Conservation (phyloP, 2,113 vertebrate genomes). For the Paracanthobrama guichenoti region DNA sequence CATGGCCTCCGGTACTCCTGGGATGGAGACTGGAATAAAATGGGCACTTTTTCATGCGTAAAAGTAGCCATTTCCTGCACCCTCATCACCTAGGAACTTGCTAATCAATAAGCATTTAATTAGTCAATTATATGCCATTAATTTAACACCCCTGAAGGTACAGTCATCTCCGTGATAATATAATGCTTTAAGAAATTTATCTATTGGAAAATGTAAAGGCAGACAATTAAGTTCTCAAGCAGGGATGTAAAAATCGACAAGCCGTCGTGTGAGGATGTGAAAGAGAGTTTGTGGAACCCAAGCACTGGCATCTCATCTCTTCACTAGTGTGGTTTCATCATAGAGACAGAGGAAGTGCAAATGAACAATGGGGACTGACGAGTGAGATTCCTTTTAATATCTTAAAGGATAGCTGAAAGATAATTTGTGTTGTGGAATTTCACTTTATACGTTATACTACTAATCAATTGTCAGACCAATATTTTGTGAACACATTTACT, state of each 20-base stretch:
- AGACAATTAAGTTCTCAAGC: slow-evolving; percentile 71
- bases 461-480: background rate
- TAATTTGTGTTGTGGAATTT: background rate
- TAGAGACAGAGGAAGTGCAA: slow-evolving; percentile 32
- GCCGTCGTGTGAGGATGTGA: slow-evolving; percentile 55
- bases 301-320: slow-evolving; percentile 41
- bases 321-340: slow-evolving; percentile 7
- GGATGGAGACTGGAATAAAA: slow-evolving; percentile 49
- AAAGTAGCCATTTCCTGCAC: slow-evolving; percentile 65
- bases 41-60: slow-evolving; percentile 52
- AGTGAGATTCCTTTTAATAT: background rate
- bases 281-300: slow-evolving; percentile 56
- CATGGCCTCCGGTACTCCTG: background rate
- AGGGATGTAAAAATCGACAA: slow-evolving; percentile 63
- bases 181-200: slow-evolving; percentile 71
- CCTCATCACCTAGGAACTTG: slow-evolving; percentile 67
- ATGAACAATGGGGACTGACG: background rate
- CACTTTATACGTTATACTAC: background rate
- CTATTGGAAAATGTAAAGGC: slow-evolving; percentile 73
- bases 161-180: slow-evolving; percentile 69
- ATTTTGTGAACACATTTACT: background rate
- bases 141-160: slow-evolving; percentile 75
- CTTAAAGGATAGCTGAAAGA: too few relatives aligned
- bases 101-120: slow-evolving; percentile 80
- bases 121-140: slow-evolving; percentile 75